These are phyloP conservation scores for Cerastoderma edule DNA, from an alignment of 2,888 invertebrate genomes.

Conservation along the genomic window DNA sequence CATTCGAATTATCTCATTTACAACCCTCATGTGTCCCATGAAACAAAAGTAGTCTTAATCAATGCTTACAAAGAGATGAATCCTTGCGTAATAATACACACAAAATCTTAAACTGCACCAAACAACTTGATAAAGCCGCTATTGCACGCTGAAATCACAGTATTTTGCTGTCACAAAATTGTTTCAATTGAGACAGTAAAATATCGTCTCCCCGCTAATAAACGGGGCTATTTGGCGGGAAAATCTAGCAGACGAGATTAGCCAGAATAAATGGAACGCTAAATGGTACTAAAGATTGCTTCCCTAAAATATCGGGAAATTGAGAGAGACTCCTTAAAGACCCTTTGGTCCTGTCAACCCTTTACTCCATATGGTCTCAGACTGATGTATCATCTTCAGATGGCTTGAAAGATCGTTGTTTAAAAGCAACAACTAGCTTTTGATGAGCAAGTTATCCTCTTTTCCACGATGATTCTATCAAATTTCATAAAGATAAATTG, in stretches of 20 bases:
- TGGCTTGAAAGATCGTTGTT: too few species aligned
- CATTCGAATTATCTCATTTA: too few species aligned
- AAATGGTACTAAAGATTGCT: conserved; percentile 26
- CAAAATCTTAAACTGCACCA: conserved; percentile 1
- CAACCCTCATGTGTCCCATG: too few species aligned
- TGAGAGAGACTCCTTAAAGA: conserved; percentile 17
- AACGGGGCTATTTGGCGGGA: conserved; percentile 26
- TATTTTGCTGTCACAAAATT: conserved; percentile 23
- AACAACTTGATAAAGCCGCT: conserved; percentile 20
- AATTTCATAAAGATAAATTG: too few species aligned
- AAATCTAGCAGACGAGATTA: conserved; percentile 27
- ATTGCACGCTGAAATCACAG: conserved; percentile 17
- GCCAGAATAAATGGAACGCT: conserved; percentile 25
- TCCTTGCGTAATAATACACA: neutral
- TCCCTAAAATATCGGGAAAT: conserved; percentile 19
- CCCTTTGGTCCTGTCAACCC: neutral
- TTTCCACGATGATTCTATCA: too few species aligned
- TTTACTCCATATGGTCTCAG: neutral
- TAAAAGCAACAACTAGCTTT: too few species aligned
- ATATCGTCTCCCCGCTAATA: conserved; percentile 26
- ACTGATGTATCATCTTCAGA: neutral
- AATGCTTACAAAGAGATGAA: too few species aligned
- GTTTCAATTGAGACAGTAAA: conserved; percentile 19
- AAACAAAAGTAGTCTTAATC: too few species aligned
- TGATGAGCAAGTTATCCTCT: too few species aligned